Base-by-base conservation (phyloP, 1,140 invertebrate genomes). In the Nylanderia fulva region DNA sequence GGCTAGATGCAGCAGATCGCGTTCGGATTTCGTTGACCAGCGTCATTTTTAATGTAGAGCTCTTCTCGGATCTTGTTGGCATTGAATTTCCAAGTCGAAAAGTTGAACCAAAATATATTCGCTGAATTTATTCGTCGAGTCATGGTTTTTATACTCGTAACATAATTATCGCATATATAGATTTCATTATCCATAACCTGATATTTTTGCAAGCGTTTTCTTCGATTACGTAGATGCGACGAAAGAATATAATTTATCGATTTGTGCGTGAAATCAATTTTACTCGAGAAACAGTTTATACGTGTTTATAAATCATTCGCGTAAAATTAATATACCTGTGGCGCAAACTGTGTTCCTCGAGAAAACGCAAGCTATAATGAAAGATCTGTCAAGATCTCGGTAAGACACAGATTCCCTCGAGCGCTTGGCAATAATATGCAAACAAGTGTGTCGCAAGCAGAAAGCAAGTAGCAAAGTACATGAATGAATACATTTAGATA, bases 1-100 rank as follows among this genome's bases (percentile, higher is more conserved):
- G 90, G 87, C 88, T 88, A n/a, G n/a, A 76, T 72, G 80, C 71
- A 33, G 29, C 29, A 9, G 29, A 61, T 84, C 71, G 21, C 71
- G 66, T 68, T 45, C 66, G 77, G 64, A 82, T 72, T 82, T 58
- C 52, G 36, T 71, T 15, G 39, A 61, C 61, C 13, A 15, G 8
- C 21, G 6, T 29, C 13, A 60, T 58, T 48, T 52, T 7, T 15
- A 33, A 36, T 15, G 4, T 15, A 54, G 1, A n/a, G 21, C 7
- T 45, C 24, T 15, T 13, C 13, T 39, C 27, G 39, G 33, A 56
- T 82, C 39, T 18, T 60, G 24, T 64, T 21, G 18, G 39, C 60
- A 13, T 21, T 58, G 45, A 54, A 4, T 8, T 42, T 6, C 15
- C 15, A 13, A 52, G 2, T 1, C 15, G n/a, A 7, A 63, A 36